These are phyloP conservation scores for Ferdinandea cuprea DNA, from an alignment of 2,888 invertebrate species.

Conservation along the genomic window DNA sequence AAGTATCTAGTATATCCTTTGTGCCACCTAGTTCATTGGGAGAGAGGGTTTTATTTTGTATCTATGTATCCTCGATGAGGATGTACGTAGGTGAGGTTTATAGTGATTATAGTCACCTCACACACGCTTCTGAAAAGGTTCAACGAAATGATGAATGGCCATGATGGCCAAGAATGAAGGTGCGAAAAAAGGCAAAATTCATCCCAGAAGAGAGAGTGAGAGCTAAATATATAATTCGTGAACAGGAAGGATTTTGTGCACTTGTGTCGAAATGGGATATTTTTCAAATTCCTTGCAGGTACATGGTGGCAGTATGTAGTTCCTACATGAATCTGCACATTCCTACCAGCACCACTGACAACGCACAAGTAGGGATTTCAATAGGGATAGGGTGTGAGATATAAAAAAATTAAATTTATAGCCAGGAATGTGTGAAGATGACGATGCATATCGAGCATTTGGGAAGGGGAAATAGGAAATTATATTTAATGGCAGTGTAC, in stretches of 20 bases:
- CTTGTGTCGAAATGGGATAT: constrained; percentile 58
- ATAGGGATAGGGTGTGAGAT: constrained; percentile 11
- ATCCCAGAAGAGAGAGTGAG: not conserved
- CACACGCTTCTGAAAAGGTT: constrained; percentile 36
- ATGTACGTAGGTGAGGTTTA: constrained; percentile 42
- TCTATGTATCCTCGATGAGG: constrained; percentile 10
- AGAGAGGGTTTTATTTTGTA: constrained; percentile 4
- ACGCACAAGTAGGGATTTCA: not conserved
- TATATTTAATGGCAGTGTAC: not conserved
- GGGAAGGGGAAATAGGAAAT: constrained; percentile 7
- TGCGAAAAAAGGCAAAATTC: constrained; percentile 54
- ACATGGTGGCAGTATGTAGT: not conserved
- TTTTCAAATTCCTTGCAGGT: constrained; percentile 38
- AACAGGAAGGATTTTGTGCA: constrained; percentile 67
- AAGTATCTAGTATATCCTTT: constrained; percentile 42
- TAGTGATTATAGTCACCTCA: constrained; percentile 69
- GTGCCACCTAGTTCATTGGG: not conserved
- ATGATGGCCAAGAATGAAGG: constrained; percentile 61
- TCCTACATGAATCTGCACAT: constrained; percentile 37
- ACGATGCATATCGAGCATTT: constrained; percentile 27
- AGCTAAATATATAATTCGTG: constrained; percentile 43
- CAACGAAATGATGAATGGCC: constrained; percentile 71
- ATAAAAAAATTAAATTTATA: constrained; percentile 69
- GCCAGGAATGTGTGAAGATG: constrained; percentile 43
- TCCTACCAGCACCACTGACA: not conserved